phyloP scores from a whole-genome alignment of 2,888 invertebrate genomes.

The Archips crataeganus region DNA sequence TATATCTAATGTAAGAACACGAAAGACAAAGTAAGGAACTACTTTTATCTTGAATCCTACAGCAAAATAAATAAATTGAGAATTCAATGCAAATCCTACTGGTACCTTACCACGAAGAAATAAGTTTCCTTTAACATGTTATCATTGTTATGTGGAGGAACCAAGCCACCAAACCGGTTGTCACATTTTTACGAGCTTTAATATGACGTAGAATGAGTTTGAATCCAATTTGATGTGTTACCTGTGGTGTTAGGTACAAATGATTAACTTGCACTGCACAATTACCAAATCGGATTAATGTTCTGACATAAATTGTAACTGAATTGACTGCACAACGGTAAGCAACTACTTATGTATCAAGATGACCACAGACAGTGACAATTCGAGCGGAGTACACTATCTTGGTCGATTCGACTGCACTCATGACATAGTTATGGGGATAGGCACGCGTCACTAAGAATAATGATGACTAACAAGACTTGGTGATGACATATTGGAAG shows the following conservation, averaged over 20 bases:
- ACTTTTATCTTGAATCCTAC: neutral
- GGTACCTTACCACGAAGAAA: neutral
- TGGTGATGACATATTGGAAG: conserved; percentile 48
- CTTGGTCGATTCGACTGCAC: neutral
- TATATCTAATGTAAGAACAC: neutral
- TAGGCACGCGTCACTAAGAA: conserved; percentile 22
- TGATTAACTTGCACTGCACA: neutral
- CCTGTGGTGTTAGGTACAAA: neutral
- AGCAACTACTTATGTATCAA: neutral
- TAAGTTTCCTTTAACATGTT: neutral
- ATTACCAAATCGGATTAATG: too few species aligned
- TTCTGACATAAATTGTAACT: too few species aligned
- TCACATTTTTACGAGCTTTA: neutral
- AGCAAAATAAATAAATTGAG: neutral
- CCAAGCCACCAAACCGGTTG: neutral
- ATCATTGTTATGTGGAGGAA: neutral
- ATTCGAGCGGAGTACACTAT: neutral
- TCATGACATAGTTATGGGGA: neutral
- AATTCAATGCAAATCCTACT: neutral
- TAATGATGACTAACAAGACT: conserved; percentile 50
- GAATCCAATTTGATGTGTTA: neutral
- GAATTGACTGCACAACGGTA: neutral
- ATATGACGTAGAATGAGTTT: too few species aligned
- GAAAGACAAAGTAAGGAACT: neutral
- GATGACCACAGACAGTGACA: neutral